A percentile compares a stretch with the other conserved stretches of the same genome.
Conservation (phyloP, 1,140 invertebrate species). For the Plutomurus gul region DNA sequence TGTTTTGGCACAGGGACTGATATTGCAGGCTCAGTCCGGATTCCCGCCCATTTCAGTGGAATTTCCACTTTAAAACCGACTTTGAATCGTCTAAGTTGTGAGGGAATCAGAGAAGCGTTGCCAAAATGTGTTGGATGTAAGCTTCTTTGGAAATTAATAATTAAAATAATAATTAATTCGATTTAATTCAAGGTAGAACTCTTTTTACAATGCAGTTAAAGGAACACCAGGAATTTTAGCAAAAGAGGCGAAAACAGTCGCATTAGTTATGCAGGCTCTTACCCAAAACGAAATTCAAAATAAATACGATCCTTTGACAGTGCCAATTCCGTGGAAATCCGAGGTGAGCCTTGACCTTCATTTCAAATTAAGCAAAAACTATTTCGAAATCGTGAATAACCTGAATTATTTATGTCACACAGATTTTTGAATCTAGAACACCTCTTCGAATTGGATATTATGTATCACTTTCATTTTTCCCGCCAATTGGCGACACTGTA, state of each 20-base stretch:
- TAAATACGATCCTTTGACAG: constrained; percentile 42
- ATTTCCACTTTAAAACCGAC: constrained; percentile 2
- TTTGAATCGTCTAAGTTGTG: not conserved
- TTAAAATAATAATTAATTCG: not conserved
- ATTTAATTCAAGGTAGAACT: not conserved
- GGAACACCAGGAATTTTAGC: not conserved
- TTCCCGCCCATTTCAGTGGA: constrained; percentile 37
- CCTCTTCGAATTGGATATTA: constrained; percentile 47
- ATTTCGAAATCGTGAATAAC: not conserved
- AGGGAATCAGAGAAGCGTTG: not conserved
- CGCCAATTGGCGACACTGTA: constrained; percentile 41
- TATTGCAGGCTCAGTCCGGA: constrained; percentile 20
- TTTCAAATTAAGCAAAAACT: not conserved
- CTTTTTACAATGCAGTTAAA: not conserved
- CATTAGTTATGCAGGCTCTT: constrained; percentile 38
- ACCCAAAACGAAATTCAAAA: constrained; percentile 39
- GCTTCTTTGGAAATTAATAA: not conserved
- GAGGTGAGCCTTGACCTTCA: constrained; percentile 26
- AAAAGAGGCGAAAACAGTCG: not conserved
- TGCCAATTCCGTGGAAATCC: constrained; percentile 53
- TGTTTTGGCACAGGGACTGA: constrained; percentile 36
- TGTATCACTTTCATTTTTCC: constrained; percentile 14
- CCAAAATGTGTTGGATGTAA: not conserved
- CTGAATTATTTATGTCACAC: not conserved
- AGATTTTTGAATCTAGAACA: constrained; percentile 35